Evolutionary conservation across 2,888 invertebrate genomes (phyloP), one percentile per base, ranked within the genome.

Genomic region (Neuroscelio doddi): DNA sequence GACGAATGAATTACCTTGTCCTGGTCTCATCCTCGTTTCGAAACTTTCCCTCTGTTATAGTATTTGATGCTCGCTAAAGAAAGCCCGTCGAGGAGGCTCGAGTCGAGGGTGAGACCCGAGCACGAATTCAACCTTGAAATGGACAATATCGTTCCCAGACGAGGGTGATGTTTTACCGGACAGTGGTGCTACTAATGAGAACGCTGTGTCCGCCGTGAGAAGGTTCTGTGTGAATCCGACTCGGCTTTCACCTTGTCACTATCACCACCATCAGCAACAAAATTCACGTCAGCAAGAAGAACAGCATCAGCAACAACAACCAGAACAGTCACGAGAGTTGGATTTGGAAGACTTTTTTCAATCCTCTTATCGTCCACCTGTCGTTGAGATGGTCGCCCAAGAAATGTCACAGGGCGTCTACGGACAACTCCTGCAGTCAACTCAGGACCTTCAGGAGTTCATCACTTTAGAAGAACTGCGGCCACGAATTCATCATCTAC

Each of bases 371-470:
- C 72, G 73, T 41, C 56, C 47, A 47, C 51, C 74, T 30, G 59
- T 41, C 27, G 62, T 68, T 39, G 79, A 80, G 24, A 81, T 81
- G 80, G 81, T 81, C 55, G 81, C 75, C 53, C 80, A 81, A 65
- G 80, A 77, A 56, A 81, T 82, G 78, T 75, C 80, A 30, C 79
- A 80, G 70, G 74, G 79, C 68, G 75, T 79, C 68, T 81, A 80
- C 62, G 75, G 79, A 26, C 79, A 80, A 70, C 77, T 81, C 65
- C 74, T 81, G 44, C 79, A 79, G 36, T 66, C 80, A 38, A 47
- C 70, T 38, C 80, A 81, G 45, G 77, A 82, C 38, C 68, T 79
- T n/a, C 80, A 76, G 52, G 81, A 83, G 36, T 77, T 78, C 49
- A 74, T 81, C 27, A 76, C 79, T 4, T 63, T 82, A 55, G 82